Base-by-base conservation (phyloP, 2,888 invertebrate genomes). In the Diachrysia chrysitis region DNA sequence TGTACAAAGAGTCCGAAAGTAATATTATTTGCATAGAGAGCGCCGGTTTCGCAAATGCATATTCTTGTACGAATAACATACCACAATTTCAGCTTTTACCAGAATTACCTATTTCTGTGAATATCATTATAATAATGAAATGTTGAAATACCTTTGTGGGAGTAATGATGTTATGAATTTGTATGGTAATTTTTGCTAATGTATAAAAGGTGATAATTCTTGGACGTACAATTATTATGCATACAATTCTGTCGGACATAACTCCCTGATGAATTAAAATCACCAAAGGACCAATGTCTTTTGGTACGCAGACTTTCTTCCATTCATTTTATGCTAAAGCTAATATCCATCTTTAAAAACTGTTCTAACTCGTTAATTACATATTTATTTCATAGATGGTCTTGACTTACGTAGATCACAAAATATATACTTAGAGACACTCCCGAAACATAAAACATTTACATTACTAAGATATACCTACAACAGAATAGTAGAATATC, bases 11-110 rank as follows among this genome's bases (percentile, higher is more conserved):
- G 17, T 32, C 51, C 6, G 23, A 64, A 64, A 70, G 63, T 67
- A 67, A 61, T 10, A 42, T 6, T 10, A 64, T 67, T 75, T 77
- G 69, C 77, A 69, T 73, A 71, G 58, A 76, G 73, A 80, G 65
- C 76, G 74, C 71, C 67, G 64, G 62, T 75, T 79, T 74, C 62
- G 46, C 55, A 71, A 80, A 71, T 74, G 64, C 72, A 81, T 76
- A 75, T 78, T 73, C 71, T 64, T 69, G 64, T 69, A 21, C 63
- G 59, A 75, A 61, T 71, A 63, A 61, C 54, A 54, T 42, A 63
- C 69, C 51, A 51, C 57, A 74, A 55, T 62, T 62, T 69, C 35
- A 25, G 61, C 60, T 58, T 56, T 74, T 53, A 58, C 29, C 51
- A n/a, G 23, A 66, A 35, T 56, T 59, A 59, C 59, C 21, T 42